phyloP scores from a whole-genome alignment of 2,797 vertebrate species.

The Malacoraja senta region DNA sequence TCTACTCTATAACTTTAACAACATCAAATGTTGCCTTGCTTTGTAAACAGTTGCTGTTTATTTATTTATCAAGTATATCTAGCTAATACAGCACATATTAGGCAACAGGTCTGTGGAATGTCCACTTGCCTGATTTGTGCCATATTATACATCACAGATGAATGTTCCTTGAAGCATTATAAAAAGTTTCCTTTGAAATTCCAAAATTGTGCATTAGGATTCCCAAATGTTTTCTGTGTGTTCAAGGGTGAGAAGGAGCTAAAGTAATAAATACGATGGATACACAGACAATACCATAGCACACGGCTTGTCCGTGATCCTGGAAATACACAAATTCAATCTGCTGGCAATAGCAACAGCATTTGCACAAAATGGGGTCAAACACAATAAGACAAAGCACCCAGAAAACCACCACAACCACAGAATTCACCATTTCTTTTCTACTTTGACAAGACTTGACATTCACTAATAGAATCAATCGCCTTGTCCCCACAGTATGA shows the following conservation, averaged over 20 bases:
- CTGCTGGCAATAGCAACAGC: slow-evolving; percentile 11
- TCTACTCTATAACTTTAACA: not conserved
- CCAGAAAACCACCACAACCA: not conserved
- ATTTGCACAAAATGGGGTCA: slow-evolving; percentile 14
- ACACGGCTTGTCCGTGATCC: not conserved
- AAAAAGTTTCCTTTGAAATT: not conserved
- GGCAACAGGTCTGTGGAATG: not conserved
- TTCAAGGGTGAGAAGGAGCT: not conserved
- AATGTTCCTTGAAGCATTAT: no score
- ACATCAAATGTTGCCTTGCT: not conserved
- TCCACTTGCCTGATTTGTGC: not conserved
- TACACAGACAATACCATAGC: not conserved
- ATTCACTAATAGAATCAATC: slow-evolving; percentile 24
- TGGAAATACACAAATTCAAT: slow-evolving; percentile 24
- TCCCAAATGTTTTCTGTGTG: not conserved
- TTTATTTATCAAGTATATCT: no score
- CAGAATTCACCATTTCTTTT: not conserved
- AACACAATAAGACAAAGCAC: slow-evolving; percentile 10
- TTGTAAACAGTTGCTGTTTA: no score
- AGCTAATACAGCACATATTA: not conserved
- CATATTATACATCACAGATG: no score
- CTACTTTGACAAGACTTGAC: slow-evolving; percentile 16
- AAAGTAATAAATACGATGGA: slow-evolving; percentile 21
- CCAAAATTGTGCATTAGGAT: not conserved
- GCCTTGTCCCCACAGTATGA: not conserved